Conservation (phyloP, 1,140 invertebrate genomes). For the Bombus picipes region DNA sequence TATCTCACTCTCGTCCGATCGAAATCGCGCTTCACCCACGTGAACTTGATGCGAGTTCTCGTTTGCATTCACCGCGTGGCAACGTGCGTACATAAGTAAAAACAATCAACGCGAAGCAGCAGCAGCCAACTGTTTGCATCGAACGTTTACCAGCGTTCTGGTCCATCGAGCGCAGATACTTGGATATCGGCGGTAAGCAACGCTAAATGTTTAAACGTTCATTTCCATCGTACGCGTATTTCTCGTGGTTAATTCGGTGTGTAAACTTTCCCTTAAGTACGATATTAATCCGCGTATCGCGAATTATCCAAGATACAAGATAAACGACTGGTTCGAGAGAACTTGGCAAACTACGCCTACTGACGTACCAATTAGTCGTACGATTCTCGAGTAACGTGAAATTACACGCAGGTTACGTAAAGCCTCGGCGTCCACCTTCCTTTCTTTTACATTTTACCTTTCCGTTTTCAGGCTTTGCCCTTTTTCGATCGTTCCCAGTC, state of each 20-base stretch:
- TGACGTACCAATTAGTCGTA: constrained; percentile 46
- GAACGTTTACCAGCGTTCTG: too few species aligned
- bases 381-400: constrained; percentile 17
- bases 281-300: background rate
- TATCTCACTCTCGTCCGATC: background rate
- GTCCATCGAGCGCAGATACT: too few species aligned
- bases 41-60: background rate
- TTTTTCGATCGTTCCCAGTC: background rate
- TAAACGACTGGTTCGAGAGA: background rate
- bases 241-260: too few species aligned
- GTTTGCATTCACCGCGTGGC: background rate
- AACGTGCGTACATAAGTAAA: background rate
- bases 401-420: constrained; percentile 55
- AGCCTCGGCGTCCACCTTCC: constrained; percentile 41
- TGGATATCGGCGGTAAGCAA: too few species aligned
- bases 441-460: background rate
- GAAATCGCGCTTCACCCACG: background rate
- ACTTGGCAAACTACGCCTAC: too few species aligned
- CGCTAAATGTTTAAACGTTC: too few species aligned
- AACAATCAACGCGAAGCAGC: background rate
- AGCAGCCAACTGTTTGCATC: too few species aligned
- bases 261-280: too few species aligned
- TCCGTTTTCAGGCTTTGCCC: background rate
- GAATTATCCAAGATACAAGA: background rate
- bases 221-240: too few species aligned